These are phyloP conservation scores for Semnopithecus entellus DNA, from an alignment of 2,113 vertebrate genomes.

Conservation along the genomic window DNA sequence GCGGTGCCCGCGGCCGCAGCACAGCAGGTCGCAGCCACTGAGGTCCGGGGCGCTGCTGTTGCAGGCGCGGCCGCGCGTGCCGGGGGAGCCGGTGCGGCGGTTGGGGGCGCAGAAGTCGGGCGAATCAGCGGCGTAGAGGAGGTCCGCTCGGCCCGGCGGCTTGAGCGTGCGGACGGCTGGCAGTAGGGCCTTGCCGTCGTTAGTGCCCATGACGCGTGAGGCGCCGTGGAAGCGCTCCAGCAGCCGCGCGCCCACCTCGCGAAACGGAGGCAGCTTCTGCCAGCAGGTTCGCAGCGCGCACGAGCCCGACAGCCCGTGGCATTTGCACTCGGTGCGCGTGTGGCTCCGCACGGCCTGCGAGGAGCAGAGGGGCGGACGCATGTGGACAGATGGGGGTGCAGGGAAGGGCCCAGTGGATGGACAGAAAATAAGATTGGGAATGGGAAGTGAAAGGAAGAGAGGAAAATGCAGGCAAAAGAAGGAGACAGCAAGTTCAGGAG, in stretches of 20 bases:
- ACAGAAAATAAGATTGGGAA: background rate
- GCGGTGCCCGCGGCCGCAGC: slow-evolving; percentile 94
- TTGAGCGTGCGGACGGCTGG: slow-evolving; percentile 95
- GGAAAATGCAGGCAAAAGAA: background rate
- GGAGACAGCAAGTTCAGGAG: background rate
- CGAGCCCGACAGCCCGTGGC: slow-evolving; percentile 96
- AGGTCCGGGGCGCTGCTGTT: slow-evolving; percentile 97
- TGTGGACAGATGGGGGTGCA: fast-evolving
- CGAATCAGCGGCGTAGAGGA: slow-evolving; percentile 96
- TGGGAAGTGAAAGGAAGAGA: fast-evolving
- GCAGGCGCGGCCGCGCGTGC: slow-evolving; percentile 93
- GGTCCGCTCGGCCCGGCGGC: slow-evolving; percentile 93
- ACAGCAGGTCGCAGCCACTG: slow-evolving; percentile 96
- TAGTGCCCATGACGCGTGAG: slow-evolving; percentile 97
- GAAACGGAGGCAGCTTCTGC: slow-evolving; percentile 98
- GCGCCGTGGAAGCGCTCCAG: slow-evolving; percentile 96
- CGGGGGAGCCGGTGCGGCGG: slow-evolving; percentile 94
- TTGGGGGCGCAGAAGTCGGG: slow-evolving; percentile 97
- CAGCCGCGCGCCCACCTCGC: slow-evolving; percentile 94
- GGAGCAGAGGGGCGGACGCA: background rate
- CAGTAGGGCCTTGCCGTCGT: slow-evolving; percentile 95
- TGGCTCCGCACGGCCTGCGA: slow-evolving; percentile 94
- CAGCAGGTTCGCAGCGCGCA: slow-evolving; percentile 97
- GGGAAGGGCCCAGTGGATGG: background rate
- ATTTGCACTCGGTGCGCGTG: slow-evolving; percentile 98